phyloP scores from a whole-genome alignment of 2,797 vertebrate genomes.

The Nyctalus aviator region DNA sequence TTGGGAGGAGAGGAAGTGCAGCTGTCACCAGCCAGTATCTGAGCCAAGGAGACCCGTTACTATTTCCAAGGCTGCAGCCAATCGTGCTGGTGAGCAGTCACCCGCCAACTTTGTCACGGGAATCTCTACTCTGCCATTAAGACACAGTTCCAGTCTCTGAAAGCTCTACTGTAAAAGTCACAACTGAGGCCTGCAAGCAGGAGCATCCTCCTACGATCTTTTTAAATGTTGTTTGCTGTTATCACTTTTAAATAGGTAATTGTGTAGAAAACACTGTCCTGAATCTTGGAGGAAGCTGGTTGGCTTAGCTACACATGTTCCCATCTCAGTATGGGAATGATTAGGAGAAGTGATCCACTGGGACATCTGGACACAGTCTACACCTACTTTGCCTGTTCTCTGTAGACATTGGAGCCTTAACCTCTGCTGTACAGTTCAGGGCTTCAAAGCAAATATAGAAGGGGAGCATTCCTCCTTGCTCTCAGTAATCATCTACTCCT shows the following conservation, averaged over 20 bases:
- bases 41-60: background rate
- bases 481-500: background rate
- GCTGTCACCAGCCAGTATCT: background rate
- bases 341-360: background rate
- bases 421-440: background rate
- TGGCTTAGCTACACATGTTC: background rate
- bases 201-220: background rate
- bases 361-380: fast-evolving
- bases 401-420: background rate
- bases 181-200: background rate
- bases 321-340: background rate
- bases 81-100: too few relatives aligned
- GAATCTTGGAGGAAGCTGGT: background rate
- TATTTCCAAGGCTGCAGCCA: background rate
- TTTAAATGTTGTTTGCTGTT: slow-evolving; percentile 7
- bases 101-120: background rate
- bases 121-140: background rate
- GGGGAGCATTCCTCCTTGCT: background rate
- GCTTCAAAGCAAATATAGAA: background rate
- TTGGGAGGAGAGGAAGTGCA: background rate
- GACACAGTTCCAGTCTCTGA: background rate
- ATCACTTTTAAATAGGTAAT: background rate
- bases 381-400: background rate
- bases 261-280: background rate
- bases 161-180: background rate